Evolutionary conservation across 2,888 invertebrate genomes (phyloP), one percentile per base, ranked within the genome.

Genomic region (Xanthia icteritia): DNA sequence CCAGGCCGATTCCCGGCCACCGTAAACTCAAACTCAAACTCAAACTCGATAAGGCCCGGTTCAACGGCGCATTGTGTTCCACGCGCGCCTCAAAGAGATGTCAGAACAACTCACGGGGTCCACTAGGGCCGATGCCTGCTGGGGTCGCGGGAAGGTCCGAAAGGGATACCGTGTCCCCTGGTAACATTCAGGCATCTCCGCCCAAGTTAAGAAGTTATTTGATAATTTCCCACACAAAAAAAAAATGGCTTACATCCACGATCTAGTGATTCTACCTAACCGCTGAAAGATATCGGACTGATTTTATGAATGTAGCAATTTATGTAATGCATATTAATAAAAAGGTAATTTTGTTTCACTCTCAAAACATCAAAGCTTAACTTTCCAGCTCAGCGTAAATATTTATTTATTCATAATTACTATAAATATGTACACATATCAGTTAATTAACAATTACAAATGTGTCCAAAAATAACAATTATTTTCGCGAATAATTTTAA

Each of bases 391-490:
- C 31, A 20, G 17, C 17, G 17, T 45, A 72, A 31, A 36, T 65
- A 54, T 31, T 20, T n/a, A 63, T 23, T 42, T 31, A 5, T 15
- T n/a, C n/a, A 27, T 39, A 39, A 45, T 63, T 48, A 56, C 39
- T 15, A 48, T 27, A 63, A 51, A n/a, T 56, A 51, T 11, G 36
- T 68, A 48, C 11, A 45, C 20, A 27, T 45, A 60, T 3, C 45
- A 39, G 58, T 78, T 51, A 65, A 75, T 72, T 72, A 72, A 65
- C 20, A 82, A 72, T 79, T 51, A 61, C 31, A 61, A 60, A 27
- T 20, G 36, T 58, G 5, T 27, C 48, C 42, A 60, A 51, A 64
- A 69, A 69, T 58, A 63, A 73, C 23, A 31, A n/a, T 58, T 61
- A 54, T 75, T 72, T 70, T 17, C 5, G 15, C 20, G 54, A 76